phyloP scores from a whole-genome alignment of 2,888 invertebrate genomes.

The Cyrtodaria siliqua region DNA sequence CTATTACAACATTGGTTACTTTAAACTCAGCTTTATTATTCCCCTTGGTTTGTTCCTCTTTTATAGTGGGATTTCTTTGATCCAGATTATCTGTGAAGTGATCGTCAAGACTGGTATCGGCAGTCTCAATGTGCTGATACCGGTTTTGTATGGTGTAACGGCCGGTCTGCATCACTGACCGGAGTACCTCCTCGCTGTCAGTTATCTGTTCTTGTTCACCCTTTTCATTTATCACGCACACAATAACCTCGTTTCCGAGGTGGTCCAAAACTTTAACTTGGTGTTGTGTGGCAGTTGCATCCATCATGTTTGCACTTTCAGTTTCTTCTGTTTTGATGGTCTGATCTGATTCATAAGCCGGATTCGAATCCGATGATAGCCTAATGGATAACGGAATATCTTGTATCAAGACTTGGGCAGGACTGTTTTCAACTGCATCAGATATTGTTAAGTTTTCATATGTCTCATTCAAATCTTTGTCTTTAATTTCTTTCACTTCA shows the following conservation, averaged over 20 bases:
- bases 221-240: slow-evolving; percentile 26
- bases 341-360: not conserved
- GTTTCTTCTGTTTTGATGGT: not conserved
- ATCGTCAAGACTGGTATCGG: not conserved
- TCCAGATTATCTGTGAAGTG: too few species aligned
- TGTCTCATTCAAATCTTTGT: too few species aligned
- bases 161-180: slow-evolving; percentile 17
- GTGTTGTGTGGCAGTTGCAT: not conserved
- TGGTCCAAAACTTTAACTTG: slow-evolving; percentile 18
- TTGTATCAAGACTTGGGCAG: too few species aligned
- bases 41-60: not conserved
- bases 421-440: too few species aligned
- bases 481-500: too few species aligned
- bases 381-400: too few species aligned
- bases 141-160: slow-evolving; percentile 4
- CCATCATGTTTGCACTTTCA: not conserved
- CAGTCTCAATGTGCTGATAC: not conserved
- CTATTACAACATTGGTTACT: too few species aligned
- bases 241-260: slow-evolving; percentile 25
- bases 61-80: too few species aligned
- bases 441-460: too few species aligned
- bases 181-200: slow-evolving; percentile 16
- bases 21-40: not conserved
- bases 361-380: too few species aligned
- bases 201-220: slow-evolving; percentile 13